Evolutionary conservation across 2,888 invertebrate genomes (phyloP).

Genomic region (Hololepta plana): DNA sequence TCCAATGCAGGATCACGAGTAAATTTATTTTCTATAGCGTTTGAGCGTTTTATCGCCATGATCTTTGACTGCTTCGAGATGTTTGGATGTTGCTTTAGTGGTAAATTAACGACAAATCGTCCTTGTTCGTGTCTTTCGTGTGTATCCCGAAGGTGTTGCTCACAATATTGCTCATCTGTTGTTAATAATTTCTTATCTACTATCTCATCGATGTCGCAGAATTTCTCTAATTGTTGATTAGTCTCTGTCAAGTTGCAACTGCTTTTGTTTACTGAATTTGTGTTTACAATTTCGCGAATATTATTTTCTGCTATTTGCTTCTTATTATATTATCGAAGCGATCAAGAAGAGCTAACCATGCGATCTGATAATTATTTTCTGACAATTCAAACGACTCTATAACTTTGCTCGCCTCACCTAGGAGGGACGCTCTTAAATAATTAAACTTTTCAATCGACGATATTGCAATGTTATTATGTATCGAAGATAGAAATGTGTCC

Average conservation of each 20-base stretch:
- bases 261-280: no score
- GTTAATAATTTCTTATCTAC: background rate
- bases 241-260: no score
- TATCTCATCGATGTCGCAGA: background rate
- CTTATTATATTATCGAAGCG: conserved; percentile 4
- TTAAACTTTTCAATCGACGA: conserved; percentile 4
- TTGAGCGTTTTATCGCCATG: conserved; percentile 3
- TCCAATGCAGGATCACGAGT: conserved; percentile 1
- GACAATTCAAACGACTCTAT: conserved; percentile 4
- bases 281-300: no score
- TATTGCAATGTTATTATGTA: conserved; percentile 1
- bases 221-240: background rate
- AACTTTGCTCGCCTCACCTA: conserved; percentile 4
- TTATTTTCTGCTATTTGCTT: no score
- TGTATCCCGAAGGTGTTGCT: background rate
- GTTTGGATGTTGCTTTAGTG: background rate
- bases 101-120: conserved; percentile 1
- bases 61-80: background rate
- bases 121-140: background rate
- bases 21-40: conserved; percentile 3
- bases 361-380: conserved; percentile 5
- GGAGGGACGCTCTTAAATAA: conserved; percentile 2
- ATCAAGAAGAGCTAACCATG: conserved; percentile 2
- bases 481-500: conserved; percentile 3
- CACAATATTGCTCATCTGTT: conserved; percentile 1